Conservation (phyloP, 2,113 vertebrate genomes). For the Myodes glareolus region DNA sequence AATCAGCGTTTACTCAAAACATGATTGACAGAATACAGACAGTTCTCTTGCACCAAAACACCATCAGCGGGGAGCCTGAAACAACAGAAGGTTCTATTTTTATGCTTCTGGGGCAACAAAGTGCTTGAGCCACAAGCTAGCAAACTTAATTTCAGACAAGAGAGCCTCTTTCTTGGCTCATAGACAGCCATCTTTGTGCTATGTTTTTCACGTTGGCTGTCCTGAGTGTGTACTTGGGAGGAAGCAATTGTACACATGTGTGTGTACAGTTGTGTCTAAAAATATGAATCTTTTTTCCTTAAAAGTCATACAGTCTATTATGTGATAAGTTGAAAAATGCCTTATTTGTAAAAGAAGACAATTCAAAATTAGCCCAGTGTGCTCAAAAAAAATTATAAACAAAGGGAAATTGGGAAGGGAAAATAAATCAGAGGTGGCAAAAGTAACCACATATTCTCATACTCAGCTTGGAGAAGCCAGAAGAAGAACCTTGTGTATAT, state of each 20-base stretch:
- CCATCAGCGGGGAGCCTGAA: not conserved
- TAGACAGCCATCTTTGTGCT: not conserved
- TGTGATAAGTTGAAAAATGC: not conserved
- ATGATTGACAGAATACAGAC: too few species aligned
- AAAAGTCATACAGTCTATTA: not conserved
- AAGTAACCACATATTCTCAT: not conserved
- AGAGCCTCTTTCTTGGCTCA: not conserved
- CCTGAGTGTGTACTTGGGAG: not conserved
- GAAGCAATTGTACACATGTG: not conserved
- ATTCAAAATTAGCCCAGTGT: not conserved
- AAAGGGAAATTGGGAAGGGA: not conserved
- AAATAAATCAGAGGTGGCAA: not conserved
- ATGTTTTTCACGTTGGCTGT: not conserved
- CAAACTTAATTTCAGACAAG: not conserved
- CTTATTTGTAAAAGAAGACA: not conserved
- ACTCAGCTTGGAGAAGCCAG: not conserved
- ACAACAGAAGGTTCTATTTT: not conserved
- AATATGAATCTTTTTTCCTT: not conserved
- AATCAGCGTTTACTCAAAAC: too few species aligned
- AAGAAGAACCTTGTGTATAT: not conserved
- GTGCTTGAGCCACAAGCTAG: not conserved
- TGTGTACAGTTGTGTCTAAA: not conserved
- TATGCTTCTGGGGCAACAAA: not conserved
- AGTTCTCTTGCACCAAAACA: too few species aligned
- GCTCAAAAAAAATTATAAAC: not conserved